These are phyloP conservation scores for Amazona finschi DNA, from an alignment of 2,797 vertebrate species.

Conservation along the genomic window DNA sequence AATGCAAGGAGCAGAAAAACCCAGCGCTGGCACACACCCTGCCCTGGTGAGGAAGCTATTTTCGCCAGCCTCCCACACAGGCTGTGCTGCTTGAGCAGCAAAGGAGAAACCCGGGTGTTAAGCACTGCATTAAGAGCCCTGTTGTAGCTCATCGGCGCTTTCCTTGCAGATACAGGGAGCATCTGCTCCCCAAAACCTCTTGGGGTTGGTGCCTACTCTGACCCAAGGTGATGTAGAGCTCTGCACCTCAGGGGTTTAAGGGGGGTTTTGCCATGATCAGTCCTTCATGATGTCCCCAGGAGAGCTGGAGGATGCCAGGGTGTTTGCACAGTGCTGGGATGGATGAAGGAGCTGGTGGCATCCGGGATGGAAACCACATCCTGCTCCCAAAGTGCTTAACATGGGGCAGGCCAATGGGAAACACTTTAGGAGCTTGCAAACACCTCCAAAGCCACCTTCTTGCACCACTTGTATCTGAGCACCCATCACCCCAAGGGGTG, in stretches of 20 bases:
- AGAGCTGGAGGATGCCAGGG: background rate
- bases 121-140: background rate
- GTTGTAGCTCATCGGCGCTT: accelerated
- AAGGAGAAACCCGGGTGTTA: background rate
- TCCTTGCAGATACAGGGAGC: background rate
- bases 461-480: background rate
- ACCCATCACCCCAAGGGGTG: background rate
- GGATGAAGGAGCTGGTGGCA: background rate
- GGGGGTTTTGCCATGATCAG: background rate
- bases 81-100: background rate
- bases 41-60: constrained; percentile 18
- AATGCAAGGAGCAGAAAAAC: background rate
- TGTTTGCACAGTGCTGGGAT: background rate
- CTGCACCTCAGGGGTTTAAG: background rate
- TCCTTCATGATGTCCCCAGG: accelerated
- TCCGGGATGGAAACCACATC: background rate
- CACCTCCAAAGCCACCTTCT: accelerated
- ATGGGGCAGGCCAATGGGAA: background rate
- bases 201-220: background rate
- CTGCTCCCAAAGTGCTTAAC: background rate
- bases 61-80: constrained; percentile 26
- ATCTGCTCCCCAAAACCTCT: background rate
- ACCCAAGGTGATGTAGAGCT: accelerated
- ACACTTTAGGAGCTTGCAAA: background rate
- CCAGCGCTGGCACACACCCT: background rate